Base-by-base conservation (phyloP, 2,797 vertebrate genomes). In the Sebastes cheni region DNA sequence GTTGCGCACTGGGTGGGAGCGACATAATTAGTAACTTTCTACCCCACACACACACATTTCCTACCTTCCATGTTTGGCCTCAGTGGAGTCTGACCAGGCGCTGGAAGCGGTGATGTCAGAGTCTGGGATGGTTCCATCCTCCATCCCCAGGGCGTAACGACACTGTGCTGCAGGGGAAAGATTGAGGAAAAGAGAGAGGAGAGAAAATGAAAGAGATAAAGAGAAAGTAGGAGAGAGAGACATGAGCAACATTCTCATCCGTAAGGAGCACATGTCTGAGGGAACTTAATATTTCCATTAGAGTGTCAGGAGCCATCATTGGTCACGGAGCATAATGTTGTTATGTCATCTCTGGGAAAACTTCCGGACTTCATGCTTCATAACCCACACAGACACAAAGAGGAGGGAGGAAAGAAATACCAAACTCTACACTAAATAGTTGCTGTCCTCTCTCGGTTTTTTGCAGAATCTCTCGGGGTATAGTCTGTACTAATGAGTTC, bases 111-210 rank as follows among this genome's bases (percentile, higher is more conserved):
- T 96, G 92, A 99, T 97, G 91, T 95, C 97, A 72, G 97, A 95
- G 92, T 98, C 98, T 0, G 96, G 96, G 89, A 98, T 99, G 87
- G 96, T 96, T 54, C 97, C 95, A 73, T 98, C 97, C 92, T 98
- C 97, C 98, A 99, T 98, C 56, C 98, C 98, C 91, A 98, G 93
- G 36, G 98, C 98, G 20, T 97, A 98, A 86, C 98, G 97, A 82
- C 97, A 99, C 81, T 95, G 96, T 84, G 95, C 97, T 98, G 94
- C 13, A 62, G 59, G 67, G 66, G 68, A 72, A 78, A 66, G 69
- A 82, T 79, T 16, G 67, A 80, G 36, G 67, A 27, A 64, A 62
- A 60, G n/a, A 77, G 52, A 30, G 42, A 36, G 36, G 62, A 79
- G 27, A 75, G 61, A 52, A 50, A 50, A 50, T 50, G 29, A 68